Evolutionary conservation across 2,888 invertebrate genomes (phyloP).

Genomic region (Watsonalla cultraria): DNA sequence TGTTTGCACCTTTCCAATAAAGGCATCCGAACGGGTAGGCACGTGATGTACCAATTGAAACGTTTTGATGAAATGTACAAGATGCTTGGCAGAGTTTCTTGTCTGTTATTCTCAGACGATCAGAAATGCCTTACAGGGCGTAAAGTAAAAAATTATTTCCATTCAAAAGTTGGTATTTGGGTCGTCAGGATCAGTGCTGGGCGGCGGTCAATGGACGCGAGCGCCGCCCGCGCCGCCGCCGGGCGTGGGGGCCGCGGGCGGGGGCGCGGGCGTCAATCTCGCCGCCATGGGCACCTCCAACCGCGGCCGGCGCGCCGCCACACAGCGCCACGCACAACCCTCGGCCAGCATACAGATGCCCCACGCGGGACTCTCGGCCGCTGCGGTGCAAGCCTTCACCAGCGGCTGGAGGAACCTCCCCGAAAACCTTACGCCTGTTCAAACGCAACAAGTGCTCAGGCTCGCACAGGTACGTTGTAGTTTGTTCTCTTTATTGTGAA

Average conservation of each 20-base stretch:
- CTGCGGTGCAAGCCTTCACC: slow-evolving; percentile 64
- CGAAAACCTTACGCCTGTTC: slow-evolving; percentile 63
- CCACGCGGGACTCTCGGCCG: slow-evolving; percentile 58
- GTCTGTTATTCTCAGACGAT: too few species aligned
- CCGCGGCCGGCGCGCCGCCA: slow-evolving; percentile 49
- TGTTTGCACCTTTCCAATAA: too few species aligned
- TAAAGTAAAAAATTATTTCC: too few species aligned
- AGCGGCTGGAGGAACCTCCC: slow-evolving; percentile 58
- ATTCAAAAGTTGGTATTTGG: neutral
- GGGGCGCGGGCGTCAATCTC: slow-evolving; percentile 32
- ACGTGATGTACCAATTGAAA: too few species aligned
- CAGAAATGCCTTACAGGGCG: too few species aligned
- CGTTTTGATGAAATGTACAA: too few species aligned
- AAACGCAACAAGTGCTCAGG: slow-evolving; percentile 73
- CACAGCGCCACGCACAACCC: slow-evolving; percentile 50
- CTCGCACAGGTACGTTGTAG: slow-evolving; percentile 64
- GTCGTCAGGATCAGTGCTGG: slow-evolving; percentile 51
- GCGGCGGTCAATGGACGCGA: slow-evolving; percentile 87
- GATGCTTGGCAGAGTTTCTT: too few species aligned
- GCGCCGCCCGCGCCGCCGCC: slow-evolving; percentile 86
- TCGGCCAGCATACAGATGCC: slow-evolving; percentile 63
- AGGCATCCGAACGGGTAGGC: too few species aligned
- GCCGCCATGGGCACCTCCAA: slow-evolving; percentile 43
- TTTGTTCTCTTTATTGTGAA: too few species aligned
- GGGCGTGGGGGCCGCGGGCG: slow-evolving; percentile 38